Base-by-base conservation (phyloP, 64 coral and sea anemone genomes). In the Pocillopora damicornis region DNA sequence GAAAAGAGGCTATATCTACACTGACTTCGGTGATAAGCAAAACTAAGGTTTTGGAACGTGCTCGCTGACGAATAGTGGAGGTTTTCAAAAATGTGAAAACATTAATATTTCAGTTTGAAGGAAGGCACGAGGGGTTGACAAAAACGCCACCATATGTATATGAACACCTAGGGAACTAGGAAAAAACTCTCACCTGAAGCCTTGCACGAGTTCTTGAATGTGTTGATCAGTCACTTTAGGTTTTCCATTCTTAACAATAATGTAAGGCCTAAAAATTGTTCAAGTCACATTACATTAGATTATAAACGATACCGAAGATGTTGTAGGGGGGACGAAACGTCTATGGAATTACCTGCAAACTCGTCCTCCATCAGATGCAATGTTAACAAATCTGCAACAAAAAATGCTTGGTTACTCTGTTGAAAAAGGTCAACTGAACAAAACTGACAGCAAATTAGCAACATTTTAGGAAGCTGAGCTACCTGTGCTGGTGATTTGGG, bases 301-400 rank as follows among this genome's bases (percentile, higher is more conserved):
- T 51, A 51, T 7, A 51, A 51, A 51, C 42, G 42, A 51, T 51
- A 51, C 42, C 42, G 7, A 4, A 51, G 42, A 51, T 7, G 0
- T 7, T 4, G 42, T 51, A 51, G 7, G 42, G 42, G 42, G 30
- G 30, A 30, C 42, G 1, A 51, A 51, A 51, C 0, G 2, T 51
- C 42, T 51, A 51, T 51, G 42, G 7, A 51, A 51, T 89, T 18
- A 99, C 97, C 97, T 99, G 84, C 97, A 99, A 0, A 99, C 97
- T 34, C 97, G 79, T 59, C 97, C 97, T 87, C 90, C 97, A 88
- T 99, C 97, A 60, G 97, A 92, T 42, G 97, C 90, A 63, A 99
- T 99, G 75, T 94, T 95, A 5, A 99, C 90, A 23, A 91, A 92
- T 76, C 97, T 99, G 35, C 9, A 20, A 73, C 60, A 60, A 35